Conservation (phyloP, 2,888 invertebrate genomes). For the Tenthredo livida region DNA sequence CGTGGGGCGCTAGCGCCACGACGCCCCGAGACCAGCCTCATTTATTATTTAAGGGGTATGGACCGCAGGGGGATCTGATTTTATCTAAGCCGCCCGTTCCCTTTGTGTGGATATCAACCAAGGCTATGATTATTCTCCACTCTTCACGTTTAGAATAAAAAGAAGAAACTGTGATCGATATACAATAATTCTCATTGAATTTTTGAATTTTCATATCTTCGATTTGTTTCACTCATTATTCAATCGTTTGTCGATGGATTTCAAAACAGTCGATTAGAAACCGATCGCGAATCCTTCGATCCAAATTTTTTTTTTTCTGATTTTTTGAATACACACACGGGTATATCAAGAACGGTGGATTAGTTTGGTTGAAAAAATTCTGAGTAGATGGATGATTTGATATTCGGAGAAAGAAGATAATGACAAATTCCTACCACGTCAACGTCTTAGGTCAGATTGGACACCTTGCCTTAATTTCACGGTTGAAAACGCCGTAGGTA, state of each 20-base stretch:
- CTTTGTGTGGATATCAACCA: conserved; percentile 24
- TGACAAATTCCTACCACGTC: conserved; percentile 37
- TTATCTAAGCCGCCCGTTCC: conserved; percentile 2
- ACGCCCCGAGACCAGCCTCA: conserved; percentile 28
- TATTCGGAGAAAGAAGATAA: conserved; percentile 11
- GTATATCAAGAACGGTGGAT: neutral
- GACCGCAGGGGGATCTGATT: conserved; percentile 21
- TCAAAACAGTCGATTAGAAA: too few relatives aligned
- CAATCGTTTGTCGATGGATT: neutral
- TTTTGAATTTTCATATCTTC: neutral
- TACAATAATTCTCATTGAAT: neutral
- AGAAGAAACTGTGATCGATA: neutral
- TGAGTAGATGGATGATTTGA: neutral
- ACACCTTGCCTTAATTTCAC: conserved; percentile 30
- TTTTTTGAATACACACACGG: neutral
- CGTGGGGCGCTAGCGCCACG: conserved; percentile 41
- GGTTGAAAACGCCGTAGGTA: conserved; percentile 16
- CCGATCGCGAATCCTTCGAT: too few relatives aligned
- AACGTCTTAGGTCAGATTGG: neutral
- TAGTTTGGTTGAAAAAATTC: neutral
- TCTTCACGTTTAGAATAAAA: neutral
- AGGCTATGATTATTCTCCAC: neutral
- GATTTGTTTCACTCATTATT: neutral
- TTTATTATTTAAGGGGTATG: conserved; percentile 38
- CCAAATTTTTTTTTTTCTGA: too few relatives aligned